Percentiles rank a stretch among this genome's conserved stretches.
These are phyloP conservation scores for Oncorhynchus clarkii DNA, from an alignment of 2,113 vertebrate species.

Conservation along the genomic window DNA sequence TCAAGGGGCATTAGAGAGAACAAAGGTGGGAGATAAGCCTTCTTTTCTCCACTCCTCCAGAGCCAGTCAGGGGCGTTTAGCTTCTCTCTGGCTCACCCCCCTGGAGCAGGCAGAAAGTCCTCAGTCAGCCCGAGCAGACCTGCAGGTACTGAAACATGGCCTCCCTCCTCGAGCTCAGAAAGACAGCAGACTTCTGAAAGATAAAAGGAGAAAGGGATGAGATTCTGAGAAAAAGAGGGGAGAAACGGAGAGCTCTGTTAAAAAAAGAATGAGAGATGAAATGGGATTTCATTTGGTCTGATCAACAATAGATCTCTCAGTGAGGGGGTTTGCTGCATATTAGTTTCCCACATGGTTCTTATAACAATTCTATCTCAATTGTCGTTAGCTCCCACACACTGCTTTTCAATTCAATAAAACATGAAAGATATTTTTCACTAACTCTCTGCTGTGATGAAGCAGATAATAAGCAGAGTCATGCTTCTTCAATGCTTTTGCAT, in stretches of 20 bases:
- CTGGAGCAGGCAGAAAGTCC: constrained; percentile 28
- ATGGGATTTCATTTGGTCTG: constrained; percentile 16
- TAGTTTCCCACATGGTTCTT: constrained; percentile 3
- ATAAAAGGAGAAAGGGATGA: constrained; percentile 37
- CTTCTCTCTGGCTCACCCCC: constrained; percentile 30
- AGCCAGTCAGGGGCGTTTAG: constrained; percentile 31
- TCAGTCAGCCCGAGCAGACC: constrained; percentile 10
- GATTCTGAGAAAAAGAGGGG: constrained; percentile 5
- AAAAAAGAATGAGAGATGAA: constrained; percentile 2
- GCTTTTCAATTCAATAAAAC: constrained; percentile 5
- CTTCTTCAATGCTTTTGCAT: neutral
- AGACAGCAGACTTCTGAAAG: constrained; percentile 47
- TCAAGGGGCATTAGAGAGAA: constrained; percentile 48
- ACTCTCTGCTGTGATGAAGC: neutral
- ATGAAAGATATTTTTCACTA: constrained; percentile 11
- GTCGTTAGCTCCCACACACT: constrained; percentile 9
- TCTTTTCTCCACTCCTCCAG: constrained; percentile 36
- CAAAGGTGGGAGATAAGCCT: constrained; percentile 41
- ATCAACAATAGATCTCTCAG: neutral
- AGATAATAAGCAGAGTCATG: neutral
- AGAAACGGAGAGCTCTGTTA: neutral
- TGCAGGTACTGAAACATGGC: neutral
- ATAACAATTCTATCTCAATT: constrained; percentile 20
- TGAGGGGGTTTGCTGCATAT: constrained; percentile 9
- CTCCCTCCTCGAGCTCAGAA: neutral